These are phyloP conservation scores for Perca flavescens DNA, from an alignment of 2,113 vertebrate genomes.

Conservation along the genomic window DNA sequence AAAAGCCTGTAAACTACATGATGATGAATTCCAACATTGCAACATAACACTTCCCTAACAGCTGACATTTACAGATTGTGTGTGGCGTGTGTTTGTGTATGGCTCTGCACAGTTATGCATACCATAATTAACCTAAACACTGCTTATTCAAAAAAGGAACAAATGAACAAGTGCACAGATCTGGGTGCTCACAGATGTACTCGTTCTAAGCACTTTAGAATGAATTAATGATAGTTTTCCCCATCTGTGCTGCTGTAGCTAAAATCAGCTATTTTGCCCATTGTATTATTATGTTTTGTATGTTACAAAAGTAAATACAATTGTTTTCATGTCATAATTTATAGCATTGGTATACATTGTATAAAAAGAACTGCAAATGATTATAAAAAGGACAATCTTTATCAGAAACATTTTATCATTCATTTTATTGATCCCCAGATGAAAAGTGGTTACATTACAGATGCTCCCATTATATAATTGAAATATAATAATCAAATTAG, in stretches of 20 bases:
- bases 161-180: neutral
- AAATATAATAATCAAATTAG: too few species aligned
- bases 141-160: neutral
- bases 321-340: too few species aligned
- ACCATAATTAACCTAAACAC: neutral
- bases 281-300: constrained; percentile 22
- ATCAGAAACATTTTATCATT: too few species aligned
- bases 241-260: constrained; percentile 6
- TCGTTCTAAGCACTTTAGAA: neutral
- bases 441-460: too few species aligned
- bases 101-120: neutral
- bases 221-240: constrained; percentile 23
- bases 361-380: too few species aligned
- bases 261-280: neutral
- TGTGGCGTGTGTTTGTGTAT: neutral
- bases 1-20: neutral
- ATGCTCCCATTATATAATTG: too few species aligned
- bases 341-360: too few species aligned
- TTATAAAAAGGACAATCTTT: too few species aligned
- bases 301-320: neutral
- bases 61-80: neutral
- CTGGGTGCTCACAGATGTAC: neutral
- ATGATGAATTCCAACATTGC: neutral
- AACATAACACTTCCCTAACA: neutral
- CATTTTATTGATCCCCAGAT: too few species aligned